Base-by-base conservation (phyloP, 1,140 invertebrate genomes). In the Mamestra configurata region DNA sequence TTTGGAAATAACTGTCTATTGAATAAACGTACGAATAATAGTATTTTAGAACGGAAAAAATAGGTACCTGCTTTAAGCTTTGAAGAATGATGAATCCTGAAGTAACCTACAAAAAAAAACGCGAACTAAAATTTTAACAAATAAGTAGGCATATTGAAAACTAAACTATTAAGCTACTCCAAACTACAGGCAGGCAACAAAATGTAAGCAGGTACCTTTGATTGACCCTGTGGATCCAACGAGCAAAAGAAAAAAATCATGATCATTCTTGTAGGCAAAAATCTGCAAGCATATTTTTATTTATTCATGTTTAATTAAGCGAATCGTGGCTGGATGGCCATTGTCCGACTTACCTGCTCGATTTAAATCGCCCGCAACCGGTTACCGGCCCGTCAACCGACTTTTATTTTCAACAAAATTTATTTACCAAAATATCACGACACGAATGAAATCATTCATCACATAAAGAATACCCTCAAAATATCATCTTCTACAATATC, bases 301-400 rank as follows among this genome's bases (percentile, higher is more conserved):
- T 93, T 94, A 90, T 88, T 88, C 89, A 89, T 92, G 90, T 91
- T 93, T 94, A 94, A 94, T 94, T 94, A 94, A 93, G 89, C 88
- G 91, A 89, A 90, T 92, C 90, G 90, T 90, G 91, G 88, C 87
- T 84, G 85, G 90, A 91, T 90, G 89, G 88, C 92, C 90, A 93
- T 93, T 93, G 92, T 94, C 92, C 88, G 86, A 90, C 91, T 94
- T 94, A 94, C 92, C 91, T 93, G 90, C 86, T 84, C 86, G 92
- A 94, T 93, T 92, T 90, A 89, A 93, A 93, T 90, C 84, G 79
- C 82, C 84, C 85, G 53, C 70, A 75, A 93, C 92, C 91, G 91
- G 92, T 94, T 92, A 86, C 83, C 81, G 77, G 86, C 88, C 85
- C 88, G 89, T 90, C 88, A 90, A 83, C 86, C 81, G 83, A 82